These are phyloP conservation scores for Brachyhypopomus gauderio DNA, from an alignment of 2,113 vertebrate genomes.

Conservation along the genomic window DNA sequence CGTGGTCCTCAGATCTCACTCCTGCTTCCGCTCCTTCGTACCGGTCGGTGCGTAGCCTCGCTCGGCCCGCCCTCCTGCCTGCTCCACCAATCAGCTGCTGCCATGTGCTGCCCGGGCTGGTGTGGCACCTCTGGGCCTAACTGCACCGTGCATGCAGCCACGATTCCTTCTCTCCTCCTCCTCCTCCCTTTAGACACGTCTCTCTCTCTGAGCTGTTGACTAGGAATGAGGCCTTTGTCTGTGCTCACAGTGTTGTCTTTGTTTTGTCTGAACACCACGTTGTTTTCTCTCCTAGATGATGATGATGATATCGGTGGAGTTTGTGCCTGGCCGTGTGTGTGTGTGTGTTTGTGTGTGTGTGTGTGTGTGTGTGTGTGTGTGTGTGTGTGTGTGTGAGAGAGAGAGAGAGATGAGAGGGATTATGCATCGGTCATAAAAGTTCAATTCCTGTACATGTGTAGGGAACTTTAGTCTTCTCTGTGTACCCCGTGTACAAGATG, in stretches of 20 bases:
- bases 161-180: constrained; percentile 27
- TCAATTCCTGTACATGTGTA: neutral
- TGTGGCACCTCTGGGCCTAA: neutral
- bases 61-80: neutral
- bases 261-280: constrained; percentile 55
- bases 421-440: neutral
- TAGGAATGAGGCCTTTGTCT: constrained; percentile 55
- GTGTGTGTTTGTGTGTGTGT: constrained; percentile 56
- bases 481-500: neutral
- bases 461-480: neutral
- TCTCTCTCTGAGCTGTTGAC: constrained; percentile 39
- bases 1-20: too few relatives aligned
- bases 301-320: constrained; percentile 60
- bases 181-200: constrained; percentile 17
- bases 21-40: too few relatives aligned
- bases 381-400: constrained; percentile 41
- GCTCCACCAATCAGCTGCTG: neutral
- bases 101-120: neutral
- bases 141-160: neutral
- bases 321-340: constrained; percentile 40
- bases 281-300: constrained; percentile 65
- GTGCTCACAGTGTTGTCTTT: constrained; percentile 64
- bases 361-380: constrained; percentile 44
- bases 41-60: constrained; percentile 2
- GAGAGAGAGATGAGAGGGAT: neutral